Evolutionary conservation across 2,113 vertebrate species (phyloP), one percentile per base, ranked within the genome.

Genomic region (Gobius niger): DNA sequence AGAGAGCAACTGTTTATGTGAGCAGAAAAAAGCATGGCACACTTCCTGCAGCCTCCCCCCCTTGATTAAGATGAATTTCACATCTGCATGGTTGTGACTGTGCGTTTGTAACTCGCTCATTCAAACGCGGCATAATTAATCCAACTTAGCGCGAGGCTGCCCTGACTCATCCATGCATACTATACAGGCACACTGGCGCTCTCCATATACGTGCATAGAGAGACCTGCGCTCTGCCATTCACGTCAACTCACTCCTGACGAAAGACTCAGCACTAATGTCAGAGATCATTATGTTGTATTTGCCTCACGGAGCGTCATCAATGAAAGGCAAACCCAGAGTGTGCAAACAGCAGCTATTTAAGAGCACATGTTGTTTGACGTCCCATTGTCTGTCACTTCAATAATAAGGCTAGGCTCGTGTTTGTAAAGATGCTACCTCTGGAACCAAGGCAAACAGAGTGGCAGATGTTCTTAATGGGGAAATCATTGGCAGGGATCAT

Each of bases 391-490:
- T 67, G 40, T 67, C 70, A 64, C 82, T 85, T 87, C 69, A 83
- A 70, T 76, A 69, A 73, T 34, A 34, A 34, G 56, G 64, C 47
- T 40, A 42, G 52, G 57, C 61, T 67, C 46, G 0, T 89, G 79
- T 85, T 84, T 90, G 86, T 74, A 79, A 79, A 84, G 85, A 77
- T 50, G 60, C 74, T 68, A 66, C 63, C 67, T 47, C 60, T 81
- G 73, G 44, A 79, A 67, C 78, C 74, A 85, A 83, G 75, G 78
- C 85, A 87, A 86, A 82, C 84, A 87, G 73, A 11, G 7, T 62
- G 77, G 78, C 86, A 85, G 82, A 83, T 88, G 85, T 78, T 75
- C 68, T 72, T 82, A 86, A 83, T 81, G 79, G 71, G 83, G 70
- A 78, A 70, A 77, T 70, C 78, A 75, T 68, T 57, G 66, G 70